phyloP scores from a whole-genome alignment of 2,797 vertebrate species.

The Cossypha niveicapilla region DNA sequence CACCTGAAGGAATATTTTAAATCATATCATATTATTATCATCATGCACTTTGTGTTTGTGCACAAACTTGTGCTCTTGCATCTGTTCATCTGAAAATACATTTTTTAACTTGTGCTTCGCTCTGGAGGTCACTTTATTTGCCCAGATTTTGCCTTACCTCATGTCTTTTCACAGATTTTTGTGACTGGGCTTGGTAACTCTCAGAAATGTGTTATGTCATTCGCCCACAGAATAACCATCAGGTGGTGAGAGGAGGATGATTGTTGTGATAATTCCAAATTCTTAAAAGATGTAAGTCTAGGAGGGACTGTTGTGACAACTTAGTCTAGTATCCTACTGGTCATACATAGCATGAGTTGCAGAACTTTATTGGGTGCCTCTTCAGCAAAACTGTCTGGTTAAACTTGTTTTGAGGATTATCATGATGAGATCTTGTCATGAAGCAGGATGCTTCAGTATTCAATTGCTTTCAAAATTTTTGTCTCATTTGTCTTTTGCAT shows the following conservation, averaged over 20 bases:
- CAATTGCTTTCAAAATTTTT: background rate
- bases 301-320: background rate
- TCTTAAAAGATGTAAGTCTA: background rate
- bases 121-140: background rate
- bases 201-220: background rate
- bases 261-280: background rate
- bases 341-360: background rate
- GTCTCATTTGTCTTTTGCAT: background rate
- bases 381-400: background rate
- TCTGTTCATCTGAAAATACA: background rate
- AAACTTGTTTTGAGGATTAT: background rate
- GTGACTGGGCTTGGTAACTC: background rate
- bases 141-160: background rate
- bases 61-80: background rate
- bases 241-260: background rate
- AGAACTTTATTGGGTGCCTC: background rate
- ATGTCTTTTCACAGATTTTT: background rate
- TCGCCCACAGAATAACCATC: background rate
- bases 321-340: background rate
- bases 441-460: background rate
- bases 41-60: background rate
- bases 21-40: constrained; percentile 43
- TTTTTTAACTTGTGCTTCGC: background rate
- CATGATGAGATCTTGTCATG: background rate
- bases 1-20: constrained; percentile 27